These are phyloP conservation scores for Ctenochaetus hawaiiensis DNA, from an alignment of 2,797 vertebrate genomes.

Conservation along the genomic window DNA sequence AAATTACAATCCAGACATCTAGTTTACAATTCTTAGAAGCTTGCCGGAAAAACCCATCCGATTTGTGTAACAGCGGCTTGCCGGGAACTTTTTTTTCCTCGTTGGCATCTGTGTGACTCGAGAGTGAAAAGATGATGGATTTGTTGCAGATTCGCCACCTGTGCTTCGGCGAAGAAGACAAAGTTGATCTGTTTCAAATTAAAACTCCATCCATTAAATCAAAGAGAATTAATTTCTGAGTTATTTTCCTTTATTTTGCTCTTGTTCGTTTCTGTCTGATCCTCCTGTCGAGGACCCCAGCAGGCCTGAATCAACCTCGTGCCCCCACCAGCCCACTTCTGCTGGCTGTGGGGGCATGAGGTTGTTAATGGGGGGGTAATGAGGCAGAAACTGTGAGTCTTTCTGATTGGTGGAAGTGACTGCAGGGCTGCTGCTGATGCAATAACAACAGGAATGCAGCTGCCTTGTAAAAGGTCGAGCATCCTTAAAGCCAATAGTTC, in stretches of 20 bases:
- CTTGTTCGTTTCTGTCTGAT: slow-evolving; percentile 24
- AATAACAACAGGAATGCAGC: slow-evolving; percentile 18
- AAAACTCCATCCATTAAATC: slow-evolving; percentile 53
- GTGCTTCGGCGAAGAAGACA: slow-evolving; percentile 54
- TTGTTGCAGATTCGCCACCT: slow-evolving; percentile 62
- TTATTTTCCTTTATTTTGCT: slow-evolving; percentile 8
- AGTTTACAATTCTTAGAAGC: slow-evolving; percentile 76
- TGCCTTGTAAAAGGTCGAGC: background rate
- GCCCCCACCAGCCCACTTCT: slow-evolving; percentile 13
- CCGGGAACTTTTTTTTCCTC: slow-evolving; percentile 35
- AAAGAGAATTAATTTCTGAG: slow-evolving; percentile 1
- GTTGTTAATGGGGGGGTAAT: slow-evolving; percentile 71
- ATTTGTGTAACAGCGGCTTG: slow-evolving; percentile 48
- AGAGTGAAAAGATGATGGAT: slow-evolving; percentile 63
- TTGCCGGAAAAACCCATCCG: slow-evolving; percentile 44
- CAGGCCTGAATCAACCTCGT: slow-evolving; percentile 38
- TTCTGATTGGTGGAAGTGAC: slow-evolving; percentile 55
- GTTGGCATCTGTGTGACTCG: slow-evolving; percentile 23
- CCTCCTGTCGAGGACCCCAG: slow-evolving; percentile 21
- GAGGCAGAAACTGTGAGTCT: slow-evolving; percentile 73
- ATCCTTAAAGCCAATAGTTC: background rate
- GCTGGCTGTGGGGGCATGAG: slow-evolving; percentile 16
- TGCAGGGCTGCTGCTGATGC: slow-evolving; percentile 46
- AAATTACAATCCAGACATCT: slow-evolving; percentile 80
- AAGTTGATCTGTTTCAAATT: slow-evolving; percentile 51